Evolutionary conservation across 1,140 invertebrate species (phyloP).

Genomic region (Neuroterus valhalla): DNA sequence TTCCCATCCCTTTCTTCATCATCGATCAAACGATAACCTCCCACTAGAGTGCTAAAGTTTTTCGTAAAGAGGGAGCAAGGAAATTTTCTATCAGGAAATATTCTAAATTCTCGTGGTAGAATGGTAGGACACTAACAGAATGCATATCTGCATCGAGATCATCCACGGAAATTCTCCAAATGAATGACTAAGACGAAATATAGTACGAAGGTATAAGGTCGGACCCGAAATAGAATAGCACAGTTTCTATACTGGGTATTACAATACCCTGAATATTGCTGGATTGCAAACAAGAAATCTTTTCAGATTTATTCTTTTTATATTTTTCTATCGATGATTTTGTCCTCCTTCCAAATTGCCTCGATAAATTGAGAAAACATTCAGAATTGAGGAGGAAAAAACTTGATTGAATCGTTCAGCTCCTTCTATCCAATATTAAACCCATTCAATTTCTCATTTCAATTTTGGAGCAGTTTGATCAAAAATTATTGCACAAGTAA

Average conservation of each 20-base stretch:
- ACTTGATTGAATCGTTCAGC: too few species aligned
- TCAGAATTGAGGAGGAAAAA: too few species aligned
- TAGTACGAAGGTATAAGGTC: constrained; percentile 1
- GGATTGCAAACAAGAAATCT: not conserved
- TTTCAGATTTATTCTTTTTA: too few species aligned
- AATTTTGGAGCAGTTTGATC: too few species aligned
- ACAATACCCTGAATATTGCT: not conserved
- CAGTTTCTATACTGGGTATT: constrained; percentile 23
- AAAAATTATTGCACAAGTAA: too few species aligned
- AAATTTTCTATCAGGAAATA: constrained; percentile 27
- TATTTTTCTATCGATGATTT: too few species aligned
- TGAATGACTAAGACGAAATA: constrained; percentile 24
- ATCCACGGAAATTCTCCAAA: constrained; percentile 19
- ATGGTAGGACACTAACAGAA: not conserved
- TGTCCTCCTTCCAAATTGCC: too few species aligned
- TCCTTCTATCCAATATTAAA: too few species aligned
- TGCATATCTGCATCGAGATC: not conserved
- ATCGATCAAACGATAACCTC: constrained; percentile 52
- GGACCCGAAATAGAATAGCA: constrained; percentile 20
- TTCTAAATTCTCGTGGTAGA: not conserved
- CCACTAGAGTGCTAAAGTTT: constrained; percentile 24
- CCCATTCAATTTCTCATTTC: too few species aligned
- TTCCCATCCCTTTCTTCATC: constrained; percentile 41
- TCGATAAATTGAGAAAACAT: too few species aligned
- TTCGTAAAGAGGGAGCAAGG: constrained; percentile 38